Evolutionary conservation across 2,113 vertebrate genomes (phyloP).

Genomic region (Mugil cephalus): DNA sequence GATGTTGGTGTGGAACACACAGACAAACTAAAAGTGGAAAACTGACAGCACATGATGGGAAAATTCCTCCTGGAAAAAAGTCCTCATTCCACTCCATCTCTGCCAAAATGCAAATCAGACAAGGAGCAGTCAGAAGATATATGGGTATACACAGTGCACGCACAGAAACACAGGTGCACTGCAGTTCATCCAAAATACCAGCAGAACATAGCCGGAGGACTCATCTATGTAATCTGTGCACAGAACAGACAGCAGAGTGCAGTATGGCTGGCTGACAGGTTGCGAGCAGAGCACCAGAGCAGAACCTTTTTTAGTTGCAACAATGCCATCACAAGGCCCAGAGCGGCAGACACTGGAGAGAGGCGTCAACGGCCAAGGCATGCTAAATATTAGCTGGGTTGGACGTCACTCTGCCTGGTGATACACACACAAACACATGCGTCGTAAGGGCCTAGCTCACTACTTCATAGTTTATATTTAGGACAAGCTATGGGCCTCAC

Average conservation of each 20-base stretch:
- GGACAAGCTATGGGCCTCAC: constrained; percentile 33
- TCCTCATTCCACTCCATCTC: constrained; percentile 12
- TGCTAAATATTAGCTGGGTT: constrained; percentile 70
- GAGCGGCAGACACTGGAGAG: constrained; percentile 56
- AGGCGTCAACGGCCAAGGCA: constrained; percentile 64
- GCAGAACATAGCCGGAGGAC: constrained; percentile 24
- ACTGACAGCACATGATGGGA: constrained; percentile 50
- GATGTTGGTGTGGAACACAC: constrained; percentile 23
- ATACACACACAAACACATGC: constrained; percentile 58
- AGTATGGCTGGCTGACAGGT: constrained; percentile 48
- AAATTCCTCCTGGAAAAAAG: constrained; percentile 24
- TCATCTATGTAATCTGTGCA: constrained; percentile 15
- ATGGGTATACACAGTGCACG: neutral
- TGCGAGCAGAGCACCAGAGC: constrained; percentile 35
- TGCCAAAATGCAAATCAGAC: constrained; percentile 36
- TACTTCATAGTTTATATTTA: constrained; percentile 72
- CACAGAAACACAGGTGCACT: constrained; percentile 40
- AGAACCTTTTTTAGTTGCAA: constrained; percentile 73
- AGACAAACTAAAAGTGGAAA: constrained; percentile 31
- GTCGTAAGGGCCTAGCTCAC: constrained; percentile 44
- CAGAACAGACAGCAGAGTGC: constrained; percentile 32
- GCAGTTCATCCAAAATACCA: constrained; percentile 41
- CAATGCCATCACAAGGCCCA: constrained; percentile 67
- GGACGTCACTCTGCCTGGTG: constrained; percentile 70
- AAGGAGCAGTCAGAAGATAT: constrained; percentile 42